phyloP scores from a whole-genome alignment of 1,140 invertebrate genomes.

The Sinonovacula constricta region DNA sequence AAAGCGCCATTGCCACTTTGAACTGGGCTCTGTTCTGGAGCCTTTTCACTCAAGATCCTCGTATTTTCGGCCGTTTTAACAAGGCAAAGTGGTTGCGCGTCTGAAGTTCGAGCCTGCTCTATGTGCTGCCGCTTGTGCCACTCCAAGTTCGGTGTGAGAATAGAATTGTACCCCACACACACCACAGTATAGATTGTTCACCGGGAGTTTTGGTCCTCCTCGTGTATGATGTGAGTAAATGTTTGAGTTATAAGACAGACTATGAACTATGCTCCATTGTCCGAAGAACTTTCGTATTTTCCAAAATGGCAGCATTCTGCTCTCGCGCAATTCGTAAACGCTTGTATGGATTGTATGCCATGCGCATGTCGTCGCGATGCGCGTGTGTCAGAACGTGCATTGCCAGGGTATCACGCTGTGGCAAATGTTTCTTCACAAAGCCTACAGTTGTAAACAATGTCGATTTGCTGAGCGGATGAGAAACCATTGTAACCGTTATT shows the following conservation, averaged over 20 bases:
- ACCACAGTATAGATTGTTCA: slow-evolving; percentile 30
- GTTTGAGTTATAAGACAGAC: too few species aligned
- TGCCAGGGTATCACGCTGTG: slow-evolving; percentile 23
- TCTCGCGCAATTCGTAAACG: slow-evolving; percentile 1
- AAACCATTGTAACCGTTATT: too few species aligned
- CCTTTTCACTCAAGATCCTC: too few species aligned
- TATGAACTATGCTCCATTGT: not conserved
- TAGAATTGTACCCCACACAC: slow-evolving; percentile 32
- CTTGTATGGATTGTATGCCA: slow-evolving; percentile 8
- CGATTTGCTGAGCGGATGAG: too few species aligned
- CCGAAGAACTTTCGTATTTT: not conserved
- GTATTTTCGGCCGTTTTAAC: not conserved
- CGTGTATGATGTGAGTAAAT: too few species aligned
- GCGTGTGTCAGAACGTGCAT: slow-evolving; percentile 46
- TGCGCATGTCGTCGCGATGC: not conserved
- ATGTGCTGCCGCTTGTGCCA: slow-evolving; percentile 34
- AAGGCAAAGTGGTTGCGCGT: slow-evolving; percentile 18
- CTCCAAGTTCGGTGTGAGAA: slow-evolving; percentile 12
- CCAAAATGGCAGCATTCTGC: not conserved
- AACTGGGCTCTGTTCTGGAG: too few species aligned
- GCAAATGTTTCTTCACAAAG: not conserved
- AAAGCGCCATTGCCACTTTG: too few species aligned
- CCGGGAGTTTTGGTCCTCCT: too few species aligned
- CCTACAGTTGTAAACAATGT: not conserved
- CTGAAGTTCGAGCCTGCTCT: not conserved